Evolutionary conservation across 2,797 vertebrate genomes (phyloP), one percentile per base, ranked within the genome.

Genomic region (Pelobates cultripes): DNA sequence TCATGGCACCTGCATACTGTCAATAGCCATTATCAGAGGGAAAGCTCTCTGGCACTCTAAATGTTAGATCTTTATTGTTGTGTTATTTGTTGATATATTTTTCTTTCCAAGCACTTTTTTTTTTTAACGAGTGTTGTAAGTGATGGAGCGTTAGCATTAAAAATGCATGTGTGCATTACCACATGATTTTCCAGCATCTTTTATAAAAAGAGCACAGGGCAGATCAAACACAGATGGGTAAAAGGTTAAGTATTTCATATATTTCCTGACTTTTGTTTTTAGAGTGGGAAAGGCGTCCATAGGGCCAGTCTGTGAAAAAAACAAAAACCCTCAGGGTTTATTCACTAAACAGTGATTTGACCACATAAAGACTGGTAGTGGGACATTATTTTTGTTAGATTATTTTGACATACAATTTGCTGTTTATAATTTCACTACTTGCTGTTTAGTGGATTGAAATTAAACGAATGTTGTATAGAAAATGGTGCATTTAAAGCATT

Each of bases 161-260:
- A 77, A 68, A 82, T 82, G 47, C 47, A 82, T 82, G 75, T 41
- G 76, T 12, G 66, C 69, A 82, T 82, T 82, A 82, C 13, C 47
- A 67, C 28, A 64, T 45, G 47, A 51, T 64, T 7, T 77, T 73
- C 66, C 47, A 73, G 77, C 75, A 41, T 77, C 74, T 76, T 40
- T 70, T 66, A 15, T 42, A 79, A 74, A 61, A 43, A 43, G 42
- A 60, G 17, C 51, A 60, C 66, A 42, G 69, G 63, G 53, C 44
- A 57, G 9, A 15, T 15, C 55, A 57, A 15, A 15, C 9, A 57
- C 55, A 57, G 10, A 12, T 7, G 28, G 28, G 28, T 28, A 28
- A 2, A 12, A 57, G 55, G 55, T 14, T 57, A 12, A 57, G 13
- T 57, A 57, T 57, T 57, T 57, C 13, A 57, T 57, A 57, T 57